Percentiles rank a stretch among this genome's conserved stretches.
phyloP scores from a whole-genome alignment of 2,113 vertebrate species.

The Pteropus alecto region DNA sequence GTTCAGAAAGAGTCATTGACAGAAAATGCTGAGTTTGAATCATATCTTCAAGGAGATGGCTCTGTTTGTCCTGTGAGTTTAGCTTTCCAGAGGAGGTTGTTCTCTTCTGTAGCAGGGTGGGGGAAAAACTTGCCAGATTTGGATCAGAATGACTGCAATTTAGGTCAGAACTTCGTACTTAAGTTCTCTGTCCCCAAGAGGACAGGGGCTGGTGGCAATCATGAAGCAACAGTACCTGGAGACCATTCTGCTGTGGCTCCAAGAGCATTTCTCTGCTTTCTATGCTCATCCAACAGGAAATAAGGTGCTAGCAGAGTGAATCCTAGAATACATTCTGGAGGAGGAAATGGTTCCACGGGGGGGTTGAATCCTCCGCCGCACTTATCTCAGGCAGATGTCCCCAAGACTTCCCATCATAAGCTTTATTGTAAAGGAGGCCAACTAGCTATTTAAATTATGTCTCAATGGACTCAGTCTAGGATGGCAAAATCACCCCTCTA shows the following conservation, averaged over 20 bases:
- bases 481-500: neutral
- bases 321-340: neutral
- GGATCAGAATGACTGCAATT: neutral
- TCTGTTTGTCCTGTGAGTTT: neutral
- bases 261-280: neutral
- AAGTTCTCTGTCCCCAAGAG: neutral
- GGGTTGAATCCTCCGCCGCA: neutral
- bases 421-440: neutral
- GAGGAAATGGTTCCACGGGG: neutral
- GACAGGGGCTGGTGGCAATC: neutral
- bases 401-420: neutral
- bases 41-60: neutral
- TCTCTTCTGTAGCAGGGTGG: neutral
- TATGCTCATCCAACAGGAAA: neutral
- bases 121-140: neutral
- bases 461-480: neutral
- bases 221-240: neutral
- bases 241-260: neutral
- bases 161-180: conserved; percentile 32
- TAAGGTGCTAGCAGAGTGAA: neutral
- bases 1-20: neutral
- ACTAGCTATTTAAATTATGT: neutral
- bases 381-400: neutral
- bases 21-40: conserved; percentile 9
- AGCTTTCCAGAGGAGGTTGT: neutral